These are phyloP conservation scores for Platycercus adscitus DNA, from an alignment of 2,113 vertebrate genomes.

Conservation along the genomic window DNA sequence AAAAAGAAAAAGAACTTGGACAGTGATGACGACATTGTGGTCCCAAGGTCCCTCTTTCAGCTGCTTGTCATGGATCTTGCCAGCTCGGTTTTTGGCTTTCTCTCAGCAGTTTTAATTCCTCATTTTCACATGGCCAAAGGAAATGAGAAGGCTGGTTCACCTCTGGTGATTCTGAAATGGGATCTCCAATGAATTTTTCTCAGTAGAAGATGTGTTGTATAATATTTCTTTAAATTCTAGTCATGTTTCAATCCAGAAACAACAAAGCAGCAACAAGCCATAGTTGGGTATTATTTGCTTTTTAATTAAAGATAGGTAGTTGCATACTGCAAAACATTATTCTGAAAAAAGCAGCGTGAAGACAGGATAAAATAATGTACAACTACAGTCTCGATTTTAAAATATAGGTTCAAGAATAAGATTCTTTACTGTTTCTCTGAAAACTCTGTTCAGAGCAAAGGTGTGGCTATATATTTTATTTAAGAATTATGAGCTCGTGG, in stretches of 20 bases:
- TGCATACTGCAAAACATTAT: neutral
- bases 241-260: neutral
- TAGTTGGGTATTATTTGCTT: neutral
- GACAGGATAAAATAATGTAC: neutral
- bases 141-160: neutral
- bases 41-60: slow-evolving; percentile 23
- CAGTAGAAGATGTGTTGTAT: neutral
- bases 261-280: neutral
- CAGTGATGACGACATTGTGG: neutral
- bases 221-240: neutral
- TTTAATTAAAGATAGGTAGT: neutral
- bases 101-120: neutral
- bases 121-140: neutral
- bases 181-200: neutral
- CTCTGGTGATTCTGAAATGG: neutral
- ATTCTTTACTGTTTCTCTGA: neutral
- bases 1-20: neutral
- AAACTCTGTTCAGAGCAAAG: neutral
- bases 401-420: neutral
- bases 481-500: neutral
- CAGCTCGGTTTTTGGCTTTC: slow-evolving; percentile 8
- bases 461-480: neutral
- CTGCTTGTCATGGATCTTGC: slow-evolving; percentile 25
- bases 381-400: neutral
- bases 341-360: neutral